These are phyloP conservation scores for Zeugodacus cucurbitae DNA, from an alignment of 1,140 invertebrate genomes.

Conservation along the genomic window DNA sequence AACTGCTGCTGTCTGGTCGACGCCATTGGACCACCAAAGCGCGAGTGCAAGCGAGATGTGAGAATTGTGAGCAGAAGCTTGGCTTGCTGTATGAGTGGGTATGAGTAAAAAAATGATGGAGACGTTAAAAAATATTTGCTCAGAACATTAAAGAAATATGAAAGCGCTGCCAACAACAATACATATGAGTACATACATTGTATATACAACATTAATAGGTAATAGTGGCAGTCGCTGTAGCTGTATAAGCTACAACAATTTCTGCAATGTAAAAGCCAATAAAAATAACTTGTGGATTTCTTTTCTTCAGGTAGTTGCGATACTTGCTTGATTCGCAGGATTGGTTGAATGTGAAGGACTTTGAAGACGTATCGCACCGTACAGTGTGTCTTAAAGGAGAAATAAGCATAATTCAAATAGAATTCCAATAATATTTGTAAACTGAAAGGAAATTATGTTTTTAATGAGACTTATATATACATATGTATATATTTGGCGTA, in stretches of 20 bases:
- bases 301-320: not conserved
- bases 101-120: conserved; percentile 41
- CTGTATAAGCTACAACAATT: not conserved
- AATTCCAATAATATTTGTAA: no score
- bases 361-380: not conserved
- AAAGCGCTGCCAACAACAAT: conserved; percentile 47
- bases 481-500: no score
- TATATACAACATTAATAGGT: not conserved
- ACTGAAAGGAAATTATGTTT: no score
- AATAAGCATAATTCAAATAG: no score
- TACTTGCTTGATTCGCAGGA: not conserved
- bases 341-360: not conserved
- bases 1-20: not conserved
- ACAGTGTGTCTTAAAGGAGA: not conserved
- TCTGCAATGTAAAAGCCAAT: conserved; percentile 4
- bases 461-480: no score
- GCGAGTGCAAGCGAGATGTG: conserved; percentile 45
- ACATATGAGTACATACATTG: not conserved
- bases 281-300: not conserved
- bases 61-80: not conserved
- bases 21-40: not conserved
- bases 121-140: conserved; percentile 35
- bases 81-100: not conserved
- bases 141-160: conserved; percentile 51
- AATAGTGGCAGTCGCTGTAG: not conserved